Percentiles rank a stretch among this genome's conserved stretches.
Evolutionary conservation across 2,797 vertebrate species (phyloP).

Genomic region (Bryconaethiops microstoma): DNA sequence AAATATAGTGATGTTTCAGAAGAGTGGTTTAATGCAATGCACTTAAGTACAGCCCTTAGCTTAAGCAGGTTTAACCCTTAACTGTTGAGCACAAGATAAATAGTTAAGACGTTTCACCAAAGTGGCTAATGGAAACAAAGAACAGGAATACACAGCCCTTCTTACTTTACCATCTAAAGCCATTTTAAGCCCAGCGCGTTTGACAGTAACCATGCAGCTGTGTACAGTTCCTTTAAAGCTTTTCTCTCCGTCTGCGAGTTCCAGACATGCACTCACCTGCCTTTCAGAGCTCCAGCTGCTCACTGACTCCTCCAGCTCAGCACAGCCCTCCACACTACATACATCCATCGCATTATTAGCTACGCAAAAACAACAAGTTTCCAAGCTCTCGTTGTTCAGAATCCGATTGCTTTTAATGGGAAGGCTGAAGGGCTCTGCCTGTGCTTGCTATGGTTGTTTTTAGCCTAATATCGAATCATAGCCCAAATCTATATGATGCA

Average conservation of each 20-base stretch:
- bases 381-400: conserved; percentile 34
- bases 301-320: conserved; percentile 63
- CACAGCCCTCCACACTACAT: conserved; percentile 54
- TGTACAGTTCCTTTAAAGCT: conserved; percentile 66
- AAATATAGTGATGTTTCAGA: neutral
- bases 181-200: conserved; percentile 7
- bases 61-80: neutral
- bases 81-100: neutral
- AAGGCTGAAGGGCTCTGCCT: conserved; percentile 39
- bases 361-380: conserved; percentile 53
- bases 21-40: neutral
- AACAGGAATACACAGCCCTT: neutral
- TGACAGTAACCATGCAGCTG: conserved; percentile 18
- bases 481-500: conserved; percentile 21
- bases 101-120: neutral
- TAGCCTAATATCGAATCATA: conserved; percentile 19
- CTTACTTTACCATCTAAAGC: neutral
- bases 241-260: conserved; percentile 66
- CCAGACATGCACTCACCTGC: conserved; percentile 82
- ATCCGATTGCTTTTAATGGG: conserved; percentile 27
- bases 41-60: neutral
- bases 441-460: conserved; percentile 23
- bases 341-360: conserved; percentile 46
- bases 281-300: conserved; percentile 65
- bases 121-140: neutral